Evolutionary conservation across 2,797 vertebrate genomes (phyloP), one percentile per base, ranked within the genome.

Genomic region (Hippopotamyrus pictus): DNA sequence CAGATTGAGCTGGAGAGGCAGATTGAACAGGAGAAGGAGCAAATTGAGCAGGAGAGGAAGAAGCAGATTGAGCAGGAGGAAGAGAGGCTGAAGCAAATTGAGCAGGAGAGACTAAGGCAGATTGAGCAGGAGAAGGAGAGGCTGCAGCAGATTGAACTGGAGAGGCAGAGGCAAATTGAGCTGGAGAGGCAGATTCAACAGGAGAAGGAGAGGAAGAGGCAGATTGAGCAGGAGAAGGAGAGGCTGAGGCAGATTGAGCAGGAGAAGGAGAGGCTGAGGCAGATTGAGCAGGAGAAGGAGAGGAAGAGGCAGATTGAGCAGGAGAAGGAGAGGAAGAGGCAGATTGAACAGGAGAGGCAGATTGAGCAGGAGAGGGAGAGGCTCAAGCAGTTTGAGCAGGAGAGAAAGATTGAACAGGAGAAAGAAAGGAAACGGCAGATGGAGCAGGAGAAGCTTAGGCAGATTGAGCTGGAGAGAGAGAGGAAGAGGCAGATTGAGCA

Each of bases 241-340:
- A 90, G 44, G 84, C 88, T 53, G 54, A 41, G 17, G n/a, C 48
- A 91, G 7, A 86, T 87, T 0, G 93, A 89, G 5, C 46, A 14
- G 57, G n/a, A 84, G 37, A 73, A 50, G 48, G 48, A 22, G 92
- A 88, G 22, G 53, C 89, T 22, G 89, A 5, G 5, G 33, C 62
- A 82, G 37, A 54, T 29, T 92, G 73, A 92, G 89, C 14, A 0
- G 5, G 82, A 84, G n/a, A 93, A 91, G 91, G 91, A 86, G 12
- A 33, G 0, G 91, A 88, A 46, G 59, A 89, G 22, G 89, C 90
- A 48, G 44, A 73, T 19, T 22, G 90, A 92, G 5, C 59, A 62
- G 89, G 90, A 92, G 7, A 87, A 11, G 1, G 50, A 83, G 37
- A 59, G 12, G 41, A 29, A 91, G 82, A 92, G 88, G n/a, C 91